Percentiles rank a stretch among this genome's conserved stretches.
Conservation (phyloP, 1,140 invertebrate species). For the Choristoneura fumiferana region DNA sequence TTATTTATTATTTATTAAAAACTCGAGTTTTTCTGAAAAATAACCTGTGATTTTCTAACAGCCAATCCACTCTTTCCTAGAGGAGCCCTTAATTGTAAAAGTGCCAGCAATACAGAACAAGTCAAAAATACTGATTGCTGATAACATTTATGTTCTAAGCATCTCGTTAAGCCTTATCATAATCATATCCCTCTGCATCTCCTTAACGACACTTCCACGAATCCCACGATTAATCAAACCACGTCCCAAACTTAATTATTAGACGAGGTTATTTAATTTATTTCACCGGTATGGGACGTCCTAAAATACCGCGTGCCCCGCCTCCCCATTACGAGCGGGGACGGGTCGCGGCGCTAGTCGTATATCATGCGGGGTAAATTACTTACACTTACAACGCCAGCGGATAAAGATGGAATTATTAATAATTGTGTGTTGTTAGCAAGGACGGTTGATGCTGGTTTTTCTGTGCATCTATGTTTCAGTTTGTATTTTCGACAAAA, state of each 20-base stretch:
- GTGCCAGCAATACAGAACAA: too few relatives aligned
- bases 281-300: conserved; percentile 51
- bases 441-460: too few relatives aligned
- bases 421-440: too few relatives aligned
- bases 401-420: conserved; percentile 3
- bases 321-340: conserved; percentile 51
- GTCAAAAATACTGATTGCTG: too few relatives aligned
- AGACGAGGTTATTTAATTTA: conserved; percentile 66
- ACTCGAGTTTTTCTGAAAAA: too few relatives aligned
- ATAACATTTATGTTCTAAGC: too few relatives aligned
- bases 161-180: neutral
- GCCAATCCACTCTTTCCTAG: too few relatives aligned
- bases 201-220: conserved; percentile 1
- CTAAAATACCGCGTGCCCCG: conserved; percentile 45
- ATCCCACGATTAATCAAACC: conserved; percentile 52
- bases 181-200: conserved; percentile 8
- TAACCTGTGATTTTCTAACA: too few relatives aligned
- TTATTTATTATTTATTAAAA: too few relatives aligned
- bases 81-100: too few relatives aligned
- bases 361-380: conserved; percentile 57
- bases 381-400: conserved; percentile 51
- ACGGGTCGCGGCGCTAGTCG: conserved; percentile 39
- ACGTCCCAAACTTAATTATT: conserved; percentile 52
- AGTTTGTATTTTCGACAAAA: too few relatives aligned
- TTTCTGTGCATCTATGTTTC: too few relatives aligned